phyloP scores from a whole-genome alignment of 1,140 invertebrate species.

The Drosophila suzukii region DNA sequence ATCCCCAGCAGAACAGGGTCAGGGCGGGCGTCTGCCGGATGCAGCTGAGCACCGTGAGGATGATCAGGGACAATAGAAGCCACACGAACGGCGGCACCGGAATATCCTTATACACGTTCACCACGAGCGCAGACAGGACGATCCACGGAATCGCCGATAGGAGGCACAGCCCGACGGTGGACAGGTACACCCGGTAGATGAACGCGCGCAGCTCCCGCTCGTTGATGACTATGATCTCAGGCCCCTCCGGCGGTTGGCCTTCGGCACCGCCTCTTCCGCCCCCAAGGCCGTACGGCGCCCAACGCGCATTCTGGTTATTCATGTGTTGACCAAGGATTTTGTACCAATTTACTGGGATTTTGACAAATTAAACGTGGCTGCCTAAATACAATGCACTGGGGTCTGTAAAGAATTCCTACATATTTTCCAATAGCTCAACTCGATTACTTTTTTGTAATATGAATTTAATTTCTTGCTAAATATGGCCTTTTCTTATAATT shows the following conservation, averaged over 20 bases:
- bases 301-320: background rate
- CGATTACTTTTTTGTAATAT: too few relatives aligned
- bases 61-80: background rate
- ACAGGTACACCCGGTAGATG: slow-evolving; percentile 8
- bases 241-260: background rate
- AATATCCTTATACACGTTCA: background rate
- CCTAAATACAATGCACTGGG: background rate
- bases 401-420: background rate
- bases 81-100: slow-evolving; percentile 24
- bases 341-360: background rate
- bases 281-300: background rate
- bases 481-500: too few relatives aligned
- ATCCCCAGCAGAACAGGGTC: slow-evolving; percentile 1
- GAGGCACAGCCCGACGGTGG: background rate
- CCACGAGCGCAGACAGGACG: background rate
- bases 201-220: slow-evolving; percentile 1
- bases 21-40: background rate
- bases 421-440: too few relatives aligned
- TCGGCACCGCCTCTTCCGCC: background rate
- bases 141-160: slow-evolving; percentile 19
- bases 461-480: too few relatives aligned
- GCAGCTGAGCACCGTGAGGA: slow-evolving; percentile 14
- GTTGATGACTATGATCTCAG: background rate
- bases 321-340: slow-evolving; percentile 3
- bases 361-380: background rate